phyloP scores from a whole-genome alignment of 2,797 vertebrate genomes.

The Discoglossus pictus region DNA sequence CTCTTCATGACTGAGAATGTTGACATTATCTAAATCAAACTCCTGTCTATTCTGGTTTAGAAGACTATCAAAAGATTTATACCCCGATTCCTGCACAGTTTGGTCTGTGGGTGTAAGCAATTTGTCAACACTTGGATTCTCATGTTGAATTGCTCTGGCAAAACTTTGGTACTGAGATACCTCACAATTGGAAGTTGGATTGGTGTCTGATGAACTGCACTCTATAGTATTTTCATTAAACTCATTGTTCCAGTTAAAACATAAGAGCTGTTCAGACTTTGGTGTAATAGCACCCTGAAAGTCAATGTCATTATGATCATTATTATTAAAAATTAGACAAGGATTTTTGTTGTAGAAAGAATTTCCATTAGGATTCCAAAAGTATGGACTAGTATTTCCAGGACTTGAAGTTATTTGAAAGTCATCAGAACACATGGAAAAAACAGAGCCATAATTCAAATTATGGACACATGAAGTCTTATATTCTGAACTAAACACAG shows the following conservation, averaged over 20 bases:
- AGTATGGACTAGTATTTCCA: too few relatives aligned
- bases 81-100: background rate
- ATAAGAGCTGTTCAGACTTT: too few relatives aligned
- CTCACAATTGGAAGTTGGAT: background rate
- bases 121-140: background rate
- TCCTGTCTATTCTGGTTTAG: background rate
- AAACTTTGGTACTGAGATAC: background rate
- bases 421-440: too few relatives aligned
- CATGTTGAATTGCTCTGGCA: background rate
- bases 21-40: background rate
- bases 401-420: too few relatives aligned
- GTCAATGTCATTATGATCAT: too few relatives aligned
- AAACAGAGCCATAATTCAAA: too few relatives aligned
- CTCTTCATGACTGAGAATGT: background rate
- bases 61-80: conserved; percentile 7
- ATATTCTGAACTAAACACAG: background rate
- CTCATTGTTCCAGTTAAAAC: too few relatives aligned
- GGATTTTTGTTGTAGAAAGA: too few relatives aligned
- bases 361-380: too few relatives aligned
- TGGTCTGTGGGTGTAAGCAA: background rate
- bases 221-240: background rate
- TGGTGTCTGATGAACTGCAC: background rate
- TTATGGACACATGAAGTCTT: too few relatives aligned
- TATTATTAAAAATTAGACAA: too few relatives aligned
- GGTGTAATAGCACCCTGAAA: too few relatives aligned